phyloP scores from a whole-genome alignment of 2,797 vertebrate species.

The Melanotaenia maccullochi region DNA sequence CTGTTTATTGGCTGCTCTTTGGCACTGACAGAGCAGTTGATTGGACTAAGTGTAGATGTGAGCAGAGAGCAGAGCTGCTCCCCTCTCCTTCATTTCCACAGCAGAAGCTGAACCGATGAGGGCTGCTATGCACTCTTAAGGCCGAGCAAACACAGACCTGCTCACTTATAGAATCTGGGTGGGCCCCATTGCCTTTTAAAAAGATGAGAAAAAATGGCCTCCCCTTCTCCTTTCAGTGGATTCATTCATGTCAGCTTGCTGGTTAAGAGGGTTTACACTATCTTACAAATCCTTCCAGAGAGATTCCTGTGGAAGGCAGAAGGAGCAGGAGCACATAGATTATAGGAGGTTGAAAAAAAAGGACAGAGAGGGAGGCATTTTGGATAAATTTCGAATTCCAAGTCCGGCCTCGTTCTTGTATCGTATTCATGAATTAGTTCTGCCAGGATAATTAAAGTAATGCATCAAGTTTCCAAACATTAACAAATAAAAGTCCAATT shows the following conservation, averaged over 20 bases:
- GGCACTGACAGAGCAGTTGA: constrained; percentile 52
- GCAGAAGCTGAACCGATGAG: constrained; percentile 52
- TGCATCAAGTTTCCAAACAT: constrained; percentile 75
- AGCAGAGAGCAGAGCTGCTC: constrained; percentile 54
- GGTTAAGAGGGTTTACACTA: constrained; percentile 47
- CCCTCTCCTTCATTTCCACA: constrained; percentile 17
- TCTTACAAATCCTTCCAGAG: constrained; percentile 57
- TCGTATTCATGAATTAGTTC: constrained; percentile 65
- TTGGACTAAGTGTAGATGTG: constrained; percentile 49
- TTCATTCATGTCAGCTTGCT: constrained; percentile 57
- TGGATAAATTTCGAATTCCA: constrained; percentile 41
- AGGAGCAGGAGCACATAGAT: constrained; percentile 32
- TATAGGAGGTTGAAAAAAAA: constrained; percentile 27
- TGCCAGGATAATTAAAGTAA: constrained; percentile 76
- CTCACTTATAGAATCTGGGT: constrained; percentile 58
- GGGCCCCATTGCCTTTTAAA: constrained; percentile 39
- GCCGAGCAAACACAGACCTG: constrained; percentile 49
- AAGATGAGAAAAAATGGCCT: constrained; percentile 33
- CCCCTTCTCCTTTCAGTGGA: constrained; percentile 22
- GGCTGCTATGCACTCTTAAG: constrained; percentile 49
- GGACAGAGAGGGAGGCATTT: constrained; percentile 15
- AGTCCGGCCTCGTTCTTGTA: constrained; percentile 47
- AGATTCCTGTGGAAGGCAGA: constrained; percentile 41
- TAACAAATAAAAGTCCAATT: constrained; percentile 79
- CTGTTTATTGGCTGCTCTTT: constrained; percentile 47